Percentiles rank a stretch among this genome's conserved stretches.
These are phyloP conservation scores for Oryzias celebensis DNA, from an alignment of 2,113 vertebrate species.

Conservation along the genomic window DNA sequence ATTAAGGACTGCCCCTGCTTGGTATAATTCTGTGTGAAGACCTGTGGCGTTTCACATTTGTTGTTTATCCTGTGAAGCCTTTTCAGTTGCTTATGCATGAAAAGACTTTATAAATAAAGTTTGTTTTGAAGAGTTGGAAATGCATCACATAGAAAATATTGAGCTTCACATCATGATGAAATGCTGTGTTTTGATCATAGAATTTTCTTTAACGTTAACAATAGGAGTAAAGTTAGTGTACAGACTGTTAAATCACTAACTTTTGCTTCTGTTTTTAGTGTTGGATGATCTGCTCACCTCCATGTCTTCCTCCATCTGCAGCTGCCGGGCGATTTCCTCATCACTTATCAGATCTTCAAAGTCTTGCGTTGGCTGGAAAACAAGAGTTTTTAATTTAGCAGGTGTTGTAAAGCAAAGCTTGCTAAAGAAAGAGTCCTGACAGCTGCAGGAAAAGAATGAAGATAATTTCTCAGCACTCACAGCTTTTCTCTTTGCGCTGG, in stretches of 20 bases:
- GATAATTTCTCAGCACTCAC: constrained; percentile 74
- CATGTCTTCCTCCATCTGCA: constrained; percentile 89
- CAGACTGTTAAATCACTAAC: not conserved
- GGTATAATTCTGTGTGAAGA: too few species aligned
- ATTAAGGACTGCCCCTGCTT: too few species aligned
- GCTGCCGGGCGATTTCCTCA: constrained; percentile 85
- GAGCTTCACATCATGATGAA: too few species aligned
- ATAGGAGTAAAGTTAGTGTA: too few species aligned
- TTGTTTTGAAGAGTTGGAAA: too few species aligned
- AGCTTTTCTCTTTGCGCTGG: constrained; percentile 86
- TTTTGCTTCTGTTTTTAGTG: not conserved
- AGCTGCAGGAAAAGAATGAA: not conserved
- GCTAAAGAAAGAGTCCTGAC: not conserved
- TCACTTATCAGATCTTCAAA: constrained; percentile 78
- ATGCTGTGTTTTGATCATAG: too few species aligned
- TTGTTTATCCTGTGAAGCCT: too few species aligned
- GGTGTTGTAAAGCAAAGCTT: not conserved
- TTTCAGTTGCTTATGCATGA: too few species aligned
- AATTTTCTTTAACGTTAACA: too few species aligned
- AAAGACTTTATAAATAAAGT: too few species aligned
- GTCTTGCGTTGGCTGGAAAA: constrained; percentile 76
- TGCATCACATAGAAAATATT: too few species aligned
- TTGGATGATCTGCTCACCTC: constrained; percentile 76
- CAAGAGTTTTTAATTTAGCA: constrained; percentile 3
- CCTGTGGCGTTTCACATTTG: too few species aligned